Evolutionary conservation across 2,113 vertebrate species (phyloP), one percentile per base, ranked within the genome.

Genomic region (Bubo blakistoni): DNA sequence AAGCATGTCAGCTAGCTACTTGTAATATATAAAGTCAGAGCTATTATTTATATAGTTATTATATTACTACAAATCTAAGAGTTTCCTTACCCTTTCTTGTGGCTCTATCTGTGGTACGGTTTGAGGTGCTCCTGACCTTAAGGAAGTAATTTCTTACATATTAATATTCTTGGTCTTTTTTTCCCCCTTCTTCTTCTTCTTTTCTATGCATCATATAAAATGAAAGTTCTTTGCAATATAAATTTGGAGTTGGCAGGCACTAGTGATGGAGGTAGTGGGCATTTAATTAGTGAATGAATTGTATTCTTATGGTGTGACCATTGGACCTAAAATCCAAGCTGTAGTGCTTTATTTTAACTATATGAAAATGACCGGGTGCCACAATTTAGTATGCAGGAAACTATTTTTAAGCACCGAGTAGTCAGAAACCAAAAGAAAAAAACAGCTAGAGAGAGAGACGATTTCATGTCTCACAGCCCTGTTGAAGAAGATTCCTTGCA

Each of bases 181-280:
- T 0, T 5, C 17, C 34, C 24, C 11, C n/a, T 15, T 61, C 44
- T 72, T 34, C 52, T 78, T 36, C 86, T 94, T 94, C 95, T 90
- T 95, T 97, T 95, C 83, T 62, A 93, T 74, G 96, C 87, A 91
- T 90, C 89, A 91, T 95, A 88, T 94, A 97, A 97, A 97, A 87
- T 19, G 38, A 74, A 97, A 96, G 70, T 96, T 97, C 93, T 94
- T 90, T 2, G 29, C 67, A 71, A 51, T 92, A 95, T 90, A 83
- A 92, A 94, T 90, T 90, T 81, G 72, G 36, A 87, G 78, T 76
- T 92, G 90, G 92, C 81, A 94, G 89, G 81, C 34, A 3, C 62
- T 92, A 76, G 66, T 94, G 89, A 92, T 87, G 67, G 62, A 67
- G 67, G 90, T 81, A 92, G 92, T 72, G 92, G 86, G 61, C 46